These are phyloP conservation scores for Coreoperca whiteheadi DNA, from an alignment of 2,113 vertebrate species.

Conservation along the genomic window DNA sequence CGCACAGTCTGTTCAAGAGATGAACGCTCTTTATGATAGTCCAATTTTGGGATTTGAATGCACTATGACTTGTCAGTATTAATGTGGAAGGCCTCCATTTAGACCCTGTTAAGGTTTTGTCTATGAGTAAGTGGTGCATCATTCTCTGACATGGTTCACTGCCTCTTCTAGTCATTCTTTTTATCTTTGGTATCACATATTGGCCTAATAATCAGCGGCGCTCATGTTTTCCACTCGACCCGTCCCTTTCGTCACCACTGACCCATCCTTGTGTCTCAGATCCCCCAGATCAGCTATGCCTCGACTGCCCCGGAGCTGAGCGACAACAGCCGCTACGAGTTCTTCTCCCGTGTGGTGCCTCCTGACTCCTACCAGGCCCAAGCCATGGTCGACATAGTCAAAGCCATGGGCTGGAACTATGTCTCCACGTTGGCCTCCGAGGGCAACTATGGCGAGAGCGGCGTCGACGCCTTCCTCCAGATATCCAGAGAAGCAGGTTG, in stretches of 20 bases:
- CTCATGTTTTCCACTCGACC: slow-evolving; percentile 54
- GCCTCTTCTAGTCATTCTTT: slow-evolving; percentile 36
- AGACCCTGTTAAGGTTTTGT: slow-evolving; percentile 45
- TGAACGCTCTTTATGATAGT: slow-evolving; percentile 24
- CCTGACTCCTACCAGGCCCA: slow-evolving; percentile 94
- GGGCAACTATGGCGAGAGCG: slow-evolving; percentile 92
- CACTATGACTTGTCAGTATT: slow-evolving; percentile 30
- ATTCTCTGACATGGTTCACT: slow-evolving; percentile 52
- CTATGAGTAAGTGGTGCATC: slow-evolving; percentile 61
- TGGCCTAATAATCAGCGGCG: slow-evolving; percentile 45
- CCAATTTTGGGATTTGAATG: slow-evolving; percentile 51
- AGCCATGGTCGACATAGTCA: slow-evolving; percentile 93
- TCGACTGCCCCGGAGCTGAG: slow-evolving; percentile 93
- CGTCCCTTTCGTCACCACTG: slow-evolving; percentile 26
- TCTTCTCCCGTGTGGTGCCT: slow-evolving; percentile 92
- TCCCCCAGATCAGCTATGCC: slow-evolving; percentile 94
- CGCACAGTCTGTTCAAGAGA: slow-evolving; percentile 38
- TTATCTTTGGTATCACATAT: slow-evolving; percentile 47
- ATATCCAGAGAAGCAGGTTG: slow-evolving; percentile 91
- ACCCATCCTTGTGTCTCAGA: slow-evolving; percentile 77
- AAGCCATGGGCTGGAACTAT: slow-evolving; percentile 93
- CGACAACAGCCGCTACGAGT: slow-evolving; percentile 90
- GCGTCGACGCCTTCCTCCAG: slow-evolving; percentile 91
- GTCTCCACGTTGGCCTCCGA: slow-evolving; percentile 91
- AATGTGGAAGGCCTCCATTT: slow-evolving; percentile 44